phyloP scores from a whole-genome alignment of 2,888 invertebrate genomes.

The Chrysopilus asiliformis region DNA sequence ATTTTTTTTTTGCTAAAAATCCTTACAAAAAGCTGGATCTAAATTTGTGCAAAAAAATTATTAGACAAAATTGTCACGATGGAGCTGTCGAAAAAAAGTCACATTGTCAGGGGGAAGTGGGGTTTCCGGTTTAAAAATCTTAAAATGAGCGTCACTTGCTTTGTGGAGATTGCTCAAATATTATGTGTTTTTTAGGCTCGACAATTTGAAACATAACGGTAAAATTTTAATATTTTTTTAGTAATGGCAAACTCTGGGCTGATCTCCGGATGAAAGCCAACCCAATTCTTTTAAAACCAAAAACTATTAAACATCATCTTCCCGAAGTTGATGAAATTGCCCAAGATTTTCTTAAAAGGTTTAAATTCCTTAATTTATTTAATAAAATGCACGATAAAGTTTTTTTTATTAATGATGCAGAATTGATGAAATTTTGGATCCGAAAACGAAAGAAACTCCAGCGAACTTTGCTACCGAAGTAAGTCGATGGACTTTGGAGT shows the following conservation, averaged over 20 bases:
- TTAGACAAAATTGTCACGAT: too few species aligned
- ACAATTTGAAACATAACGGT: too few species aligned
- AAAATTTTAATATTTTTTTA: too few species aligned
- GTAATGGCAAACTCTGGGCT: slow-evolving; percentile 34
- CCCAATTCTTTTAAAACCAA: background rate
- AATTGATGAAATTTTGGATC: background rate
- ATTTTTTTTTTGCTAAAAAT: background rate
- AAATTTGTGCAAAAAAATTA: background rate
- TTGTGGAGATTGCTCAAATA: too few species aligned
- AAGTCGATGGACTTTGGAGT: background rate
- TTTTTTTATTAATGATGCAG: background rate
- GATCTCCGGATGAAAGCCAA: background rate
- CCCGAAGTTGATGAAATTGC: background rate
- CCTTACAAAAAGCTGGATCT: background rate
- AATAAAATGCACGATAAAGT: background rate
- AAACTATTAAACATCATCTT: background rate
- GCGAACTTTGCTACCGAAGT: background rate
- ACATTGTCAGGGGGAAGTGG: too few species aligned
- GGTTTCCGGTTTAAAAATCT: too few species aligned
- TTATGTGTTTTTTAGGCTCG: too few species aligned
- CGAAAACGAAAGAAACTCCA: background rate
- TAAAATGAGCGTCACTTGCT: too few species aligned
- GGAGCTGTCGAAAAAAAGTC: too few species aligned
- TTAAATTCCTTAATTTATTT: background rate
- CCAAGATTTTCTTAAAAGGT: background rate